Evolutionary conservation across 2,113 vertebrate genomes (phyloP).

Genomic region (Epinephelus lanceolatus): DNA sequence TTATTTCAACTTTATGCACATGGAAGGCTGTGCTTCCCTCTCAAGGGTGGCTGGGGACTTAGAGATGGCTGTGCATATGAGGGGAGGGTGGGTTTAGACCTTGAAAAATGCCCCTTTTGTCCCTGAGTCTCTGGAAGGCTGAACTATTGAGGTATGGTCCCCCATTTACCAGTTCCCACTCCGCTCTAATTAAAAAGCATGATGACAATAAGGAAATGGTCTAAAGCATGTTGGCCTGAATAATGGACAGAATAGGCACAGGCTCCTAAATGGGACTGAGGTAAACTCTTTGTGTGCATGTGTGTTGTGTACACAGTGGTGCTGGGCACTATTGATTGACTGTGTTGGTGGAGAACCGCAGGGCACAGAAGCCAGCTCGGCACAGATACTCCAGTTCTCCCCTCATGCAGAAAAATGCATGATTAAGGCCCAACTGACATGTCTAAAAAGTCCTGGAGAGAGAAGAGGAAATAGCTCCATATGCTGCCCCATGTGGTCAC

Average conservation of each 20-base stretch:
- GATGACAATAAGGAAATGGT: constrained; percentile 71
- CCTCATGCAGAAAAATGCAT: constrained; percentile 80
- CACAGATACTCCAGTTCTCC: constrained; percentile 68
- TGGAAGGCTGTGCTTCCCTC: constrained; percentile 75
- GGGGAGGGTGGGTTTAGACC: constrained; percentile 76
- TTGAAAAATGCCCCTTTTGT: constrained; percentile 84
- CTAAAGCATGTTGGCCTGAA: constrained; percentile 51
- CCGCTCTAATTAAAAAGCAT: constrained; percentile 76
- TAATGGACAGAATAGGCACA: constrained; percentile 58
- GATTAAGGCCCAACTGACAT: constrained; percentile 78
- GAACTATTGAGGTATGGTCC: constrained; percentile 71
- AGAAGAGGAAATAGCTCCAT: constrained; percentile 72
- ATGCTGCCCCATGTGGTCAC: constrained; percentile 74
- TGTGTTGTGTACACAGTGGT: constrained; percentile 52
- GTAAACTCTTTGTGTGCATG: constrained; percentile 45
- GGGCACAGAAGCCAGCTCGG: constrained; percentile 71
- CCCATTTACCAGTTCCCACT: constrained; percentile 64
- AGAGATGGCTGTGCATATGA: constrained; percentile 67
- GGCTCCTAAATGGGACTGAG: constrained; percentile 35
- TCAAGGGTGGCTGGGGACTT: constrained; percentile 78
- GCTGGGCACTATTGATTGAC: constrained; percentile 70
- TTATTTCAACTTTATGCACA: constrained; percentile 86
- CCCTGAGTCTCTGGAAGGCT: constrained; percentile 73
- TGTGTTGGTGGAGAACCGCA: constrained; percentile 60
- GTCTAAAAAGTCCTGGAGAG: constrained; percentile 74